Conservation (phyloP, 2,797 vertebrate species). For the Tiaroga cobitis region DNA sequence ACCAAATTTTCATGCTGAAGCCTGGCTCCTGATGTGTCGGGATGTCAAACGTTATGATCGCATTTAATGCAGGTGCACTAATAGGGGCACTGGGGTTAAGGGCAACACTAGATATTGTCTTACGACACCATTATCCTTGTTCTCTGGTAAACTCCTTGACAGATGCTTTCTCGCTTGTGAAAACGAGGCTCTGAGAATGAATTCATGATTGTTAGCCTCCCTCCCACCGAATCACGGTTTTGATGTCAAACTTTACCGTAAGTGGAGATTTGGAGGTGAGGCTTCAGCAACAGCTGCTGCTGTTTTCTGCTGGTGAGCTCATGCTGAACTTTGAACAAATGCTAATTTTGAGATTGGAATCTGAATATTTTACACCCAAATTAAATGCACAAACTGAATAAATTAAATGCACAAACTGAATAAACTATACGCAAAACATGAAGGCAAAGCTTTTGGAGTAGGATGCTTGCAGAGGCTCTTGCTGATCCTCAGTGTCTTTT, state of each 20-base stretch:
- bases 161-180: neutral
- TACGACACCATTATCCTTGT: neutral
- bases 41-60: slow-evolving; percentile 17
- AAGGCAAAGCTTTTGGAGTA: slow-evolving; percentile 1
- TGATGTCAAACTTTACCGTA: slow-evolving; percentile 27
- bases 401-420: slow-evolving; percentile 4
- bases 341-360: slow-evolving; percentile 6
- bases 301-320: slow-evolving; percentile 18
- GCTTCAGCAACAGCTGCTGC: slow-evolving; percentile 8
- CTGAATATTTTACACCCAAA: neutral
- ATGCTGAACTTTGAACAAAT: slow-evolving; percentile 28
- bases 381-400: neutral
- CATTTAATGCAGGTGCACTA: slow-evolving; percentile 29
- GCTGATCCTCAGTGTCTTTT: slow-evolving; percentile 36
- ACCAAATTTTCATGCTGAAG: slow-evolving; percentile 62
- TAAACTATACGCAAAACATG: neutral
- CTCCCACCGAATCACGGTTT: neutral
- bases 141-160: slow-evolving; percentile 7
- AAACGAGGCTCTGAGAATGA: neutral
- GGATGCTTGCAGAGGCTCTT: slow-evolving; percentile 18
- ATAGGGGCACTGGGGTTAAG: slow-evolving; percentile 17
- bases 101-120: slow-evolving; percentile 13
- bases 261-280: slow-evolving; percentile 11
- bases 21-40: neutral
- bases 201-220: slow-evolving; percentile 13